These are phyloP conservation scores for Apis florea DNA, from an alignment of 1,140 invertebrate genomes.

Conservation along the genomic window DNA sequence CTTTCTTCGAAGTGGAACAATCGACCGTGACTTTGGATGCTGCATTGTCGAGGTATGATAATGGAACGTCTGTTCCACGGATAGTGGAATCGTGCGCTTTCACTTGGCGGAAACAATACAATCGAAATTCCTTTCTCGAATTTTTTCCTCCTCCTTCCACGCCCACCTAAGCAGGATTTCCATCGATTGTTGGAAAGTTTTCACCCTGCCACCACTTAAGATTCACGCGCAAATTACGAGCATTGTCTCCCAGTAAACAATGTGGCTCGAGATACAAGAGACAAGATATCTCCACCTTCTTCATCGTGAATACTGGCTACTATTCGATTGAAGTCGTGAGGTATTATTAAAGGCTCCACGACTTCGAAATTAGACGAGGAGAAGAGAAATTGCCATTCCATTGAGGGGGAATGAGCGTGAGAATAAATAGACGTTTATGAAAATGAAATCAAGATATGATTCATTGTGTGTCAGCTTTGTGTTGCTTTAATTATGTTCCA, in stretches of 20 bases:
- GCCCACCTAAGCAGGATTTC: background rate
- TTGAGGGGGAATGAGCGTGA: background rate
- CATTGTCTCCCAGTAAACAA: constrained; percentile 54
- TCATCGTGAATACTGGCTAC: background rate
- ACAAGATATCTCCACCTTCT: background rate
- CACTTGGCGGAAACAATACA: constrained; percentile 49
- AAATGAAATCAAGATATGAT: background rate
- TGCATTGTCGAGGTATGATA: constrained; percentile 27
- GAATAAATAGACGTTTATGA: background rate
- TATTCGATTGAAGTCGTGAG: constrained; percentile 3
- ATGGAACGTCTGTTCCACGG: constrained; percentile 28
- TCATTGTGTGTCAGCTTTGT: background rate
- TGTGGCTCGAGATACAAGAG: constrained; percentile 3
- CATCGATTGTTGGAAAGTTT: constrained; percentile 34
- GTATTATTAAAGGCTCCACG: constrained; percentile 30
- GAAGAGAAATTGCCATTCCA: constrained; percentile 6
- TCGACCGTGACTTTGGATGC: constrained; percentile 40
- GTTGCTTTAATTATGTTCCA: constrained; percentile 7
- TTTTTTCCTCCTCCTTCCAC: background rate
- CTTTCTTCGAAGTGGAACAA: constrained; percentile 28
- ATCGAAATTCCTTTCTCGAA: constrained; percentile 37
- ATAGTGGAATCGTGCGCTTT: constrained; percentile 10
- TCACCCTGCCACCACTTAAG: constrained; percentile 40
- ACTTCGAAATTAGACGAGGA: constrained; percentile 6
- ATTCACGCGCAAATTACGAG: constrained; percentile 44